Evolutionary conservation across 2,888 invertebrate species (phyloP).

Genomic region (Luperina testacea): DNA sequence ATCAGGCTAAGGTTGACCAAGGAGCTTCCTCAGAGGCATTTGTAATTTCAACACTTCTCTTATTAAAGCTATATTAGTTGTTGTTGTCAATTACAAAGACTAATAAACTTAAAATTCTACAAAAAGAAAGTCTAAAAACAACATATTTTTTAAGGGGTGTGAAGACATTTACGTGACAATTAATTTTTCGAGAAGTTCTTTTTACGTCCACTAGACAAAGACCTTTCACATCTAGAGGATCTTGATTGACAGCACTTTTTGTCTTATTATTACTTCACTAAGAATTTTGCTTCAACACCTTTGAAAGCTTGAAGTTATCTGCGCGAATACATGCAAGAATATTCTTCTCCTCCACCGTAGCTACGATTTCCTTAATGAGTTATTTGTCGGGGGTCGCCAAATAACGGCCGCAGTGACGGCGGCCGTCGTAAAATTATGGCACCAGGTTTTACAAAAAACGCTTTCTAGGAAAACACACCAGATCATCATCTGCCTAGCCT

Average conservation of each 20-base stretch:
- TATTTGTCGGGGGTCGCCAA: background rate
- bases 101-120: background rate
- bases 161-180: no score
- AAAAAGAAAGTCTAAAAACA: background rate
- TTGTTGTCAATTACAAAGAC: background rate
- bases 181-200: background rate
- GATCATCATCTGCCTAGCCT: no score
- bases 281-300: background rate
- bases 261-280: background rate
- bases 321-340: background rate
- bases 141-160: accelerated
- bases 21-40: background rate
- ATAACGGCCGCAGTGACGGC: background rate
- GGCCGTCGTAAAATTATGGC: background rate
- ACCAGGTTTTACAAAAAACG: background rate
- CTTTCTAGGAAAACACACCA: no score
- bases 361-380: background rate
- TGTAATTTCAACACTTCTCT: background rate
- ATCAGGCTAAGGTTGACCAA: constrained; percentile 8
- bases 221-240: background rate
- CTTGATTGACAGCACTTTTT: background rate
- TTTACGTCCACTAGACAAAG: background rate
- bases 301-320: background rate
- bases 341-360: background rate
- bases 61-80: background rate